Base-by-base conservation (phyloP, 2,888 invertebrate genomes). In the Amphipoea oculea region DNA sequence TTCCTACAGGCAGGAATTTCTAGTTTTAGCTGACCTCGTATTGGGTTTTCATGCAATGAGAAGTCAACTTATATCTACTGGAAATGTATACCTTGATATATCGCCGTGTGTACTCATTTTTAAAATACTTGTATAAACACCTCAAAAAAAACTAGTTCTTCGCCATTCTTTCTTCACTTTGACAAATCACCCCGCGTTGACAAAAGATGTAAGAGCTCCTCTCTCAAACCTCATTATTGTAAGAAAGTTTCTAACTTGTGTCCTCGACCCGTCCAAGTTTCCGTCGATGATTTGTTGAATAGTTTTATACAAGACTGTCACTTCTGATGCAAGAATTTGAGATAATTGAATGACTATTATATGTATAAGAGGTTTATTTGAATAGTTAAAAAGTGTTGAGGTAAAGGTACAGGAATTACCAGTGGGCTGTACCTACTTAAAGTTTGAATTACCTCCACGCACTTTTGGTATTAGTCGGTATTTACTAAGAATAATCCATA, bases 221-320 rank as follows among this genome's bases (percentile, higher is more conserved):
- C n/a, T 68, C 20, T 60, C 7, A 20, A 73, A 66, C 29, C 63
- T 63, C 36, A 71, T 72, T 66, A 42, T 42, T 40, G 42, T 63
- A 60, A 11, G 71, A 76, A 83, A 89, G 89, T 80, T 86, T n/a
- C 0, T 83, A 69, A 84, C 85, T 89, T 89, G 86, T 48, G 11
- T 78, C 36, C 29, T 66, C 5, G n/a, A 23, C 20, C 72, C 11
- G 36, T 14, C n/a, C 60, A 79, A 76, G 70, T 85, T 86, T 82
- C 80, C 36, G 71, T 71, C 74, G 76, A 88, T 89, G 82, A 89
- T 89, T 86, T 84, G 88, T 88, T 72, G 80, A 80, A 86, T 76
- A 78, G 76, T 68, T 65, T 73, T 68, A 62, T 71, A 68, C 73
- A 88, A 86, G 79, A 66, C 60, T 86, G 88, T 71, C 86, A 70